Percentiles rank a stretch among this genome's conserved stretches.
These are phyloP conservation scores for Neuroterus valhalla DNA, from an alignment of 1,140 invertebrate species.

Conservation along the genomic window DNA sequence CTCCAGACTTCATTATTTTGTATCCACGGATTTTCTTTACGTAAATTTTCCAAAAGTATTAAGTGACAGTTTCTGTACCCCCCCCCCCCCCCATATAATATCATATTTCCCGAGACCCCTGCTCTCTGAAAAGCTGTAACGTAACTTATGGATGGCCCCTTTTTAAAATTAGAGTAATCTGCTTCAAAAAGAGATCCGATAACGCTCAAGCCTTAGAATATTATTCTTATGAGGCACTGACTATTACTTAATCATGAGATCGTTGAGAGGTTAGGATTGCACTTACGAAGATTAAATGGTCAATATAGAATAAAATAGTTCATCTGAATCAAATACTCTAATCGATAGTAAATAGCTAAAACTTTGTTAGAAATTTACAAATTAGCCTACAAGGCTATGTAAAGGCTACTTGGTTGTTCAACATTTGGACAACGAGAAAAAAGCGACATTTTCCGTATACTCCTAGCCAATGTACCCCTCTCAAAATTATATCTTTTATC, in stretches of 20 bases:
- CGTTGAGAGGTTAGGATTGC: neutral
- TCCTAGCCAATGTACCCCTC: neutral
- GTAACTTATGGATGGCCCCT: no score
- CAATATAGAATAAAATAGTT: slow-evolving; percentile 21
- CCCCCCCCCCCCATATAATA: no score
- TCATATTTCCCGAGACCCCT: no score
- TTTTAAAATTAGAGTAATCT: neutral
- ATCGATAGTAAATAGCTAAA: slow-evolving; percentile 11
- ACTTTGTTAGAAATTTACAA: slow-evolving; percentile 17
- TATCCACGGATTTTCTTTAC: no score
- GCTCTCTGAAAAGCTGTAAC: no score
- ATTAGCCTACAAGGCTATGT: slow-evolving; percentile 12
- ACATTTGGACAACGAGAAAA: neutral
- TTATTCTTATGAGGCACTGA: slow-evolving; percentile 20
- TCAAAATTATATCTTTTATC: neutral
- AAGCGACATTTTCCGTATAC: neutral
- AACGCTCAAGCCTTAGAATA: neutral
- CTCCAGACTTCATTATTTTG: no score
- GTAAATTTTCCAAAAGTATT: no score
- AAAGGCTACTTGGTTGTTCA: slow-evolving; percentile 25
- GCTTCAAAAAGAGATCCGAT: neutral
- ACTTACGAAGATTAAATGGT: slow-evolving; percentile 7
- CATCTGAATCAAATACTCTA: slow-evolving; percentile 10
- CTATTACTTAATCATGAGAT: slow-evolving; percentile 22
- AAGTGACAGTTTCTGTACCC: no score